Conservation (phyloP, 2,113 vertebrate genomes). For the Mola mola region DNA sequence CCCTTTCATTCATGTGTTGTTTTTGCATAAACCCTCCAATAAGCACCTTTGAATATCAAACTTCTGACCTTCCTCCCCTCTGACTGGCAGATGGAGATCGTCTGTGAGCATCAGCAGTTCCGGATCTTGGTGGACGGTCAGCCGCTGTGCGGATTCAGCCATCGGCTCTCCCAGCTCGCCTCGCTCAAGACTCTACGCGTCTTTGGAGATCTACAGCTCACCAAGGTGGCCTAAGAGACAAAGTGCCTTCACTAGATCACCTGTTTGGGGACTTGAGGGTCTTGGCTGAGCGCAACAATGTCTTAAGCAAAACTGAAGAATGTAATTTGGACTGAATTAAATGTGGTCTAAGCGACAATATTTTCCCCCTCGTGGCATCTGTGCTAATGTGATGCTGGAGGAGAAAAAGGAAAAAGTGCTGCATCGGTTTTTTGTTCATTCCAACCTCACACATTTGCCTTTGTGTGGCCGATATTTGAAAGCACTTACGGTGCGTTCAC, state of each 20-base stretch:
- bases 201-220: conserved; percentile 88
- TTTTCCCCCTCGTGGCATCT: conserved; percentile 21
- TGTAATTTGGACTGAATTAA: conserved; percentile 48
- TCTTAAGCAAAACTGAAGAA: conserved; percentile 42
- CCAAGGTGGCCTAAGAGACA: conserved; percentile 88
- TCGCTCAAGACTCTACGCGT: conserved; percentile 86
- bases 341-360: conserved; percentile 1
- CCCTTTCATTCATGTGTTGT: too few relatives aligned
- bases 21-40: too few relatives aligned
- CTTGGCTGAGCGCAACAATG: conserved; percentile 43
- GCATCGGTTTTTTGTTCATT: conserved; percentile 13
- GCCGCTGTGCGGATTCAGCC: conserved; percentile 87
- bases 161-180: conserved; percentile 82
- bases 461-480: conserved; percentile 46
- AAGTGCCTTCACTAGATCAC: conserved; percentile 81
- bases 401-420: conserved; percentile 1
- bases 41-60: too few relatives aligned
- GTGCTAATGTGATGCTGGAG: conserved; percentile 12
- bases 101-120: conserved; percentile 93
- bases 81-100: conserved; percentile 87
- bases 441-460: conserved; percentile 27
- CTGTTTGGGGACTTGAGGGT: conserved; percentile 58
- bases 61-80: neutral
- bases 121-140: conserved; percentile 89
- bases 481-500: conserved; percentile 56